Percentiles rank a stretch among this genome's conserved stretches.
Conservation (phyloP, 2,797 vertebrate genomes). For the Paratrypauchen microcephalus region DNA sequence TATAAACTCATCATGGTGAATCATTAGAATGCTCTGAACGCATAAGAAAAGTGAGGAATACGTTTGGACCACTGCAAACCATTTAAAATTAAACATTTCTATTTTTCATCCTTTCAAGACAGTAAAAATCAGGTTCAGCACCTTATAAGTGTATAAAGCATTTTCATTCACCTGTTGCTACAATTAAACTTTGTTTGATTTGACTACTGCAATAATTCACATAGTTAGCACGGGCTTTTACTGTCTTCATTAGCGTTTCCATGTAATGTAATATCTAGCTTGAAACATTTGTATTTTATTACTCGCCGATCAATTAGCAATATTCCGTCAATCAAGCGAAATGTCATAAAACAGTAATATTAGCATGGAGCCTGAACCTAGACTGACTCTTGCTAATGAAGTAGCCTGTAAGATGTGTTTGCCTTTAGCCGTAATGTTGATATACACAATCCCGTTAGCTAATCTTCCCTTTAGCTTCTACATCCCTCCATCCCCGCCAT, state of each 20-base stretch:
- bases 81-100: no score
- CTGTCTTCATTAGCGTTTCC: not conserved
- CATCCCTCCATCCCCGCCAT: slow-evolving; percentile 32
- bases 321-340: not conserved
- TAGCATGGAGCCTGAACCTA: not conserved
- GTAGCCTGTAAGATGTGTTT: slow-evolving; percentile 2
- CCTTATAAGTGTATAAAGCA: not conserved
- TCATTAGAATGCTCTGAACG: no score
- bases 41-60: no score
- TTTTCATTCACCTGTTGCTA: not conserved
- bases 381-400: slow-evolving; percentile 8
- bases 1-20: no score
- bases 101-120: no score
- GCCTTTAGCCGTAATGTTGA: slow-evolving; percentile 19
- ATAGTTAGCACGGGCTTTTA: not conserved
- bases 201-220: not conserved
- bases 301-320: not conserved
- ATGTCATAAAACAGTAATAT: not conserved
- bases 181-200: not conserved
- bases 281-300: slow-evolving; percentile 1
- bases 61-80: no score
- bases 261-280: not conserved
- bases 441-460: slow-evolving; percentile 25
- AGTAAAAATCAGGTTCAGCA: no score
- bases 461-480: slow-evolving; percentile 40